Evolutionary conservation across 2,888 invertebrate genomes (phyloP).

Genomic region (Gandaritis pyraliata): DNA sequence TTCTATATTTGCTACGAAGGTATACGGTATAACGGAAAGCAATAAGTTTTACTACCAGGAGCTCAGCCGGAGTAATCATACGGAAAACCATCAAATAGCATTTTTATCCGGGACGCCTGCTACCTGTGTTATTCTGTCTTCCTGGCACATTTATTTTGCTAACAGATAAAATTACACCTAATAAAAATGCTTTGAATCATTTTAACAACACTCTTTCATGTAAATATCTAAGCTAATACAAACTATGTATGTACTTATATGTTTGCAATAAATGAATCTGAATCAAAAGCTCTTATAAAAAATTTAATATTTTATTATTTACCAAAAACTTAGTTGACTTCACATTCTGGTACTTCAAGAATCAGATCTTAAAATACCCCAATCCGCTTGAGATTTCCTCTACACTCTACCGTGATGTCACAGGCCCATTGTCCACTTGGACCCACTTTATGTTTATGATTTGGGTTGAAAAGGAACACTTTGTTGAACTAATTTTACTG

Average conservation of each 20-base stretch:
- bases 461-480: slow-evolving; percentile 41
- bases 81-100: slow-evolving; percentile 41
- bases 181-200: too few relatives aligned
- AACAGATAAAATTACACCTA: too few relatives aligned
- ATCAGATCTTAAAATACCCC: too few relatives aligned
- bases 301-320: too few relatives aligned
- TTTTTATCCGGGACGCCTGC: slow-evolving; percentile 24
- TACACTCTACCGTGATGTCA: neutral
- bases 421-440: slow-evolving; percentile 34
- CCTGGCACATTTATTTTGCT: slow-evolving; percentile 6
- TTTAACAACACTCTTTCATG: too few relatives aligned
- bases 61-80: slow-evolving; percentile 39
- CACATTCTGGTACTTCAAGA: too few relatives aligned
- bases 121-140: slow-evolving; percentile 13
- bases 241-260: too few relatives aligned
- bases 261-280: too few relatives aligned
- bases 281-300: too few relatives aligned
- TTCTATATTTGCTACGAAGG: slow-evolving; percentile 4
- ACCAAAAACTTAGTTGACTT: too few relatives aligned
- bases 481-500: slow-evolving; percentile 25
- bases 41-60: slow-evolving; percentile 38
- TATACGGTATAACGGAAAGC: slow-evolving; percentile 28
- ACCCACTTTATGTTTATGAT: slow-evolving; percentile 42
- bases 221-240: too few relatives aligned
- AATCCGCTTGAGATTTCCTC: neutral